These are phyloP conservation scores for Telmatherina bonti DNA, from an alignment of 2,797 vertebrate species.

Conservation along the genomic window DNA sequence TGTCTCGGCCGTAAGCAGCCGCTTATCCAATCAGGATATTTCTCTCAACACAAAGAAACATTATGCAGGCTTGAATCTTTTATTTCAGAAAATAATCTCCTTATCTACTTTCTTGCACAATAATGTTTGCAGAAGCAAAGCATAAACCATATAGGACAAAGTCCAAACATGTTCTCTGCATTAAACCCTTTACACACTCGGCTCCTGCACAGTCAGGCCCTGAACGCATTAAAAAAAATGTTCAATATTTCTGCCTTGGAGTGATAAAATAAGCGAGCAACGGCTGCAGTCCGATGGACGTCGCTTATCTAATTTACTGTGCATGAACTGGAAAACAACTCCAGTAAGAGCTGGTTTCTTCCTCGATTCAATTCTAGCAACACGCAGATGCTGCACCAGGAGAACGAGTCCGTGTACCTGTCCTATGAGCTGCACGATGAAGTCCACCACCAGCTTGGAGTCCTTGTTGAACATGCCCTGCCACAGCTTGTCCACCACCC, in stretches of 20 bases:
- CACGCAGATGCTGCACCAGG: too few species aligned
- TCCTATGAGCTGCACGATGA: conserved; percentile 97
- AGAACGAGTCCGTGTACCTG: conserved; percentile 83
- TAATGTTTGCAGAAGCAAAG: not conserved
- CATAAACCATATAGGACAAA: not conserved
- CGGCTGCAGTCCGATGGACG: conserved; percentile 1
- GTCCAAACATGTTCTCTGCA: conserved; percentile 6
- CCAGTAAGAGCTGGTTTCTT: too few species aligned
- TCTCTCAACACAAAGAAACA: not conserved
- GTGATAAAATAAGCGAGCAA: too few species aligned
- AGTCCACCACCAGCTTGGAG: conserved; percentile 98
- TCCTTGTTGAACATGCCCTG: conserved; percentile 99
- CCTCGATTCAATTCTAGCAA: too few species aligned
- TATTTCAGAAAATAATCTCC: conserved; percentile 43
- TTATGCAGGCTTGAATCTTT: conserved; percentile 4
- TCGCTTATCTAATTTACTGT: conserved; percentile 22
- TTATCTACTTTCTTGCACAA: conserved; percentile 38
- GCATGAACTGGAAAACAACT: conserved; percentile 20
- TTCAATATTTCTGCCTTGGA: too few species aligned
- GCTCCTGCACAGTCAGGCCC: not conserved
- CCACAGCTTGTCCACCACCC: conserved; percentile 99
- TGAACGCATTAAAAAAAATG: not conserved
- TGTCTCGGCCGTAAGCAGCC: not conserved
- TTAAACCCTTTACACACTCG: not conserved
- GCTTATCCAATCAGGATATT: not conserved